Base-by-base conservation (phyloP, 2,797 vertebrate species). In the Miichthys miiuy region DNA sequence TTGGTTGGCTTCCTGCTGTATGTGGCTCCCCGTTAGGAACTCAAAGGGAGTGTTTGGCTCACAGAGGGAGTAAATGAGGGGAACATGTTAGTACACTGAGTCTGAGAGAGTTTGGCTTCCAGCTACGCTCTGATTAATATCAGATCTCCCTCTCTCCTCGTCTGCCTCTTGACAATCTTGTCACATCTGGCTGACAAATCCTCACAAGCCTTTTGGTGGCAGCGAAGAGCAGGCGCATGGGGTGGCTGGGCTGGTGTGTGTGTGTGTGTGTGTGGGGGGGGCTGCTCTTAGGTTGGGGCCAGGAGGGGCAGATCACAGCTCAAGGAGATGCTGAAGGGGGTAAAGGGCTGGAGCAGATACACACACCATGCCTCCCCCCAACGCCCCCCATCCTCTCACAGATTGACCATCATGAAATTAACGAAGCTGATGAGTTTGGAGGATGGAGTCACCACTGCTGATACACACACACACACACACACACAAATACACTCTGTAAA, bases 181-280 rank as follows among this genome's bases (percentile, higher is more conserved):
- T 97, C 96, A 96, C 96, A 96, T 97, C 96, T 97, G 96, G 95
- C 96, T 95, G 96, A 96, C 96, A 96, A 96, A 97, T 96, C 96
- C 95, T 95, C 91, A 94, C 95, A 95, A 95, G 96, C 95, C 94
- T 94, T 93, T 92, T 94, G 94, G 93, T 95, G 95, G 92, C 94
- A 91, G 90, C 88, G 94, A 92, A 89, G 64, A 68, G 77, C 77
- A 65, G 44, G 79, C 12, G 44, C 68, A 61, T 8, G 25, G 70
- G 86, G 56, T 63, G 55, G 52, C 65, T 73, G 74, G 62, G 27
- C 34, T 57, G 54, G 56, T 58, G 50, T 41, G 48, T 46, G 61
- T 47, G 71, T 63, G 58, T 44, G 44, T 41, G 38, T 65, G 64
- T 60, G 58, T 42, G 69, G 27, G 71, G n/a, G 48, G 18, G 20